Evolutionary conservation across 1,140 invertebrate species (phyloP).

Genomic region (Drosophila kikkawai): DNA sequence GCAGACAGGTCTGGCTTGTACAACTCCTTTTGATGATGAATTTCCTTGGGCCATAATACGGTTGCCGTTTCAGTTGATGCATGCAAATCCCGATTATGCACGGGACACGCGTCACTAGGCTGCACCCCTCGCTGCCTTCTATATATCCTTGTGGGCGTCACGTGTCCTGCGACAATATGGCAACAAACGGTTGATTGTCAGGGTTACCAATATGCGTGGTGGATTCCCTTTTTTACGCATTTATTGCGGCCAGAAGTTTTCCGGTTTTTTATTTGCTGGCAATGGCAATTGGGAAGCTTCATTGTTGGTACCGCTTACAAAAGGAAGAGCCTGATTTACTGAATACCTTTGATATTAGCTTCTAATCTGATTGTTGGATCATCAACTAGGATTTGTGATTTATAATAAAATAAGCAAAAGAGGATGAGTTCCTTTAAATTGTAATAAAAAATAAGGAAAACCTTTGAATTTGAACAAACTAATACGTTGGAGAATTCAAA

Average conservation of each 20-base stretch:
- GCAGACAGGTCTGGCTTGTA: conserved; percentile 5
- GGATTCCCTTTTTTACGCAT: conserved; percentile 33
- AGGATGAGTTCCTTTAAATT: background rate
- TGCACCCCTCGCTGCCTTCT: conserved; percentile 5
- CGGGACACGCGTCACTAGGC: conserved; percentile 70
- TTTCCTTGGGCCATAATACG: conserved; percentile 56
- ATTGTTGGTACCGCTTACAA: conserved; percentile 5
- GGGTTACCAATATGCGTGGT: conserved; percentile 54
- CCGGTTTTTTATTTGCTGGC: conserved; percentile 13
- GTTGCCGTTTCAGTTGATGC: conserved; percentile 67
- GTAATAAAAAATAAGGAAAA: background rate
- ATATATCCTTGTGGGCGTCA: conserved; percentile 45
- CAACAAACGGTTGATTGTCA: conserved; percentile 64
- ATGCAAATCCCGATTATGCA: conserved; percentile 79
- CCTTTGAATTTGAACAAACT: background rate
- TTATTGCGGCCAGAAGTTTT: conserved; percentile 9
- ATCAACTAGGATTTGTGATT: background rate
- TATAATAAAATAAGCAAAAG: background rate
- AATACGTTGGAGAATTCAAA: no score
- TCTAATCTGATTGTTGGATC: conserved; percentile 1
- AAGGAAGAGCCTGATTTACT: background rate
- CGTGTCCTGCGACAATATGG: conserved; percentile 74
- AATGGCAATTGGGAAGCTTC: conserved; percentile 6
- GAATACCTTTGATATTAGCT: conserved; percentile 4
- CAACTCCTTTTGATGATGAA: conserved; percentile 64